Evolutionary conservation across 2,113 vertebrate species (phyloP), one percentile per base, ranked within the genome.

Genomic region (Panurus biarmicus): DNA sequence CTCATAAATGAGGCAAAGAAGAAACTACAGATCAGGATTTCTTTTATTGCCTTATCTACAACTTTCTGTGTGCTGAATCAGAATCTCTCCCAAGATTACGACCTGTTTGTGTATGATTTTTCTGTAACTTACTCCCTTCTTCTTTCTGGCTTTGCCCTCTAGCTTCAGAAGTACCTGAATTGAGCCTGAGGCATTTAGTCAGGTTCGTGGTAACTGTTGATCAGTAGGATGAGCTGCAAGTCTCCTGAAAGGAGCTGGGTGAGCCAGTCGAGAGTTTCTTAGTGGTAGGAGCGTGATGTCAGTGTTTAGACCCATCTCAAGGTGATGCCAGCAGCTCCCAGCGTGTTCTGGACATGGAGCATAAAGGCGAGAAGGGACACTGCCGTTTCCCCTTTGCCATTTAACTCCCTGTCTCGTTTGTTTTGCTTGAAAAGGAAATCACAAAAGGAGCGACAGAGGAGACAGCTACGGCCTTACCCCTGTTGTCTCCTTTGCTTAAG

Each of bases 301-400:
- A 60, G 44, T 13, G 11, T 44, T 88, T n/a, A 81, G 44, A 64
- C 9, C 6, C 25, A 47, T 24, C 15, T 53, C 28, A 16, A 6
- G 4, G 36, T 28, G 54, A 17, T 47, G n/a, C 25, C 29, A n/a
- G 10, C 45, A 57, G 50, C 33, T 69, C 7, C 33, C 56, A 50
- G 33, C 0, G 0, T 44, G 10, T 28, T 86, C 44, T 33, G 65
- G 31, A 56, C 5, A 7, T 1, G 7, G 53, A 84, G 15, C 0
- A 6, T 31, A 25, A 53, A 71, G 22, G 11, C 11, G n/a, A 56
- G n/a, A 71, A 72, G 15, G 14, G 17, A 3, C 45, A 12, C 18
- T 81, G 82, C 14, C 6, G 1, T 72, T 69, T 85, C 29, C 5
- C 8, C 53, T 64, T 36, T 61, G 10, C 13, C 11, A 9, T 75